These are phyloP conservation scores for Suricata suricatta DNA, from an alignment of 2,113 vertebrate genomes.

Conservation along the genomic window DNA sequence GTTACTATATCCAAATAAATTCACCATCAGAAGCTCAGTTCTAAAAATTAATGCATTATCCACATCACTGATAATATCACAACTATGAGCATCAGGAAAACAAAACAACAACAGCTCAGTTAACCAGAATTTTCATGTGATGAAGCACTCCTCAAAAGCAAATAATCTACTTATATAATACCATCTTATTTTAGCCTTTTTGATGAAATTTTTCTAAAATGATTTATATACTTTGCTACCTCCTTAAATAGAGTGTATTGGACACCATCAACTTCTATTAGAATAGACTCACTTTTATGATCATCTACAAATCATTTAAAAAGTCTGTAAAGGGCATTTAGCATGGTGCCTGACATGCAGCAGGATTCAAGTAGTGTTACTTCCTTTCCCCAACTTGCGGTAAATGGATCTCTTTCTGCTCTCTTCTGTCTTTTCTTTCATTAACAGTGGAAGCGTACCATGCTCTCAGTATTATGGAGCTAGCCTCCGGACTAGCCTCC, in stretches of 20 bases:
- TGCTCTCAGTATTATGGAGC: not conserved
- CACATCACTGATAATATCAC: not conserved
- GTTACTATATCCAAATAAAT: not conserved
- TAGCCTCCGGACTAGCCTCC: not conserved
- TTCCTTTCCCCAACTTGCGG: not conserved
- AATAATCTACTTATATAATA: not conserved
- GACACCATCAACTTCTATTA: not conserved
- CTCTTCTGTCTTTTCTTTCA: not conserved
- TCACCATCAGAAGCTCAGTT: not conserved
- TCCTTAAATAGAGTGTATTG: constrained; percentile 18
- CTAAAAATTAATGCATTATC: not conserved
- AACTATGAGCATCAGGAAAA: not conserved
- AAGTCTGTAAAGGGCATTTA: not conserved
- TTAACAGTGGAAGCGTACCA: not conserved
- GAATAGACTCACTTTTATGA: not conserved
- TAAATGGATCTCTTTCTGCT: not conserved
- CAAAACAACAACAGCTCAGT: not conserved
- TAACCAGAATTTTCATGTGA: not conserved
- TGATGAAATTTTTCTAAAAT: not conserved
- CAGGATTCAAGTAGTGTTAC: not conserved
- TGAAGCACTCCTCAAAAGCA: not conserved
- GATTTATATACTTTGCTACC: not conserved
- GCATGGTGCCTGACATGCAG: not conserved
- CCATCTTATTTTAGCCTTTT: not conserved
- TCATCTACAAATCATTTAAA: not conserved